Evolutionary conservation across 2,888 invertebrate species (phyloP), one percentile per base, ranked within the genome.

Genomic region (Linnaemya tessellans): DNA sequence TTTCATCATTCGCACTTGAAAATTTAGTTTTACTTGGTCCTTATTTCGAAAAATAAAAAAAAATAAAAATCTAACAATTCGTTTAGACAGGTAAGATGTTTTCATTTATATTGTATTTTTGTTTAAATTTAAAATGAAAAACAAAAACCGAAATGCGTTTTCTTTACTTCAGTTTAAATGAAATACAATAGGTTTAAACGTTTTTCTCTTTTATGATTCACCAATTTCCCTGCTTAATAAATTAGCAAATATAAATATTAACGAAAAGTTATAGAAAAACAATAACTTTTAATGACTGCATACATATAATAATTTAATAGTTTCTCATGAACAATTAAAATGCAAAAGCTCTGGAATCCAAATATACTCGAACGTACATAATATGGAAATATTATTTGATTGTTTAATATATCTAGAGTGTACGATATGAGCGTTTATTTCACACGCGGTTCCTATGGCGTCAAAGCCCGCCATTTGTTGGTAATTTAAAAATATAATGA

Each of bases 1-100:
- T 82, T 71, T 43, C 38, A 67, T 85, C 79, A 71, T 71, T 85
- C 18, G 54, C 85, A 82, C 82, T 58, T 60, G 38, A 74, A 64
- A 30, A 60, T 70, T 85, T 79, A 71, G 35, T 75, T 38, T 67
- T 75, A 65, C 81, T 79, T 85, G 78, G 58, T 74, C 74, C 75
- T 70, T 30, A 35, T 38, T 62, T 75, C 46, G 41, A 56, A 13
- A 82, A 49, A 62, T 62, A 81, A 67, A 49, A n/a, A n/a, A n/a
- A n/a, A n/a, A n/a, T n/a, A n/a, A n/a, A n/a, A n/a, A n/a, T n/a
- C n/a, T n/a, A 70, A 46, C 10, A 46, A 65, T 60, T 79, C 35
- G 73, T 49, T 54, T 73, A 46, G 41, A 51, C 35, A 64, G 51
- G 35, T 49, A 62, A 68, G 62, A 18, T 70, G 68, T 79, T 79